phyloP scores from a whole-genome alignment of 2,888 invertebrate species.

The Spisula solida region DNA sequence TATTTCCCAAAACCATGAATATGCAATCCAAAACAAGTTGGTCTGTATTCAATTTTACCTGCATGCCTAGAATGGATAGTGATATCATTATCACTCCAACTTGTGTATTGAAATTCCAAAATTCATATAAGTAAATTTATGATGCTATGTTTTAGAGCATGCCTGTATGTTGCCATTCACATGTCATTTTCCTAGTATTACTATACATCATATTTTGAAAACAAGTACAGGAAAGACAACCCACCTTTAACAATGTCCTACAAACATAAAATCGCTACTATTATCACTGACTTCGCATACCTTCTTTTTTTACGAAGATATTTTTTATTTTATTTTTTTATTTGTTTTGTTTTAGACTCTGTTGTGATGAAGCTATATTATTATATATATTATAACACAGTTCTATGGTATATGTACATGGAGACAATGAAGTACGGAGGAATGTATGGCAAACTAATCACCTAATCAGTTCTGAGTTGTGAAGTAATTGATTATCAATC shows the following conservation, averaged over 20 bases:
- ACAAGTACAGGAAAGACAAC: neutral
- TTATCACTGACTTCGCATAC: slow-evolving; percentile 3
- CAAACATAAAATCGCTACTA: neutral
- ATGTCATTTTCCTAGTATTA: no score
- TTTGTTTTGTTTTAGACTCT: slow-evolving; percentile 19
- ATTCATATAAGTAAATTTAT: no score
- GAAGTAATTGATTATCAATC: neutral
- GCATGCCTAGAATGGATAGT: no score
- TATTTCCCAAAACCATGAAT: no score
- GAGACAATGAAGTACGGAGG: neutral
- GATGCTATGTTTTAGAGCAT: no score
- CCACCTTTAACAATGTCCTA: neutral
- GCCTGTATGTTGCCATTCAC: no score
- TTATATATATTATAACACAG: neutral
- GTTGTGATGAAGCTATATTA: neutral
- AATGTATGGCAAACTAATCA: neutral
- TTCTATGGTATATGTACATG: neutral
- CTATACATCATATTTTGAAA: no score
- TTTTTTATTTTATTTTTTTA: slow-evolving; percentile 22
- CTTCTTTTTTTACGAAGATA: slow-evolving; percentile 33
- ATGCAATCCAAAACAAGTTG: no score
- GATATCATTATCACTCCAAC: no score
- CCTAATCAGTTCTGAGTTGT: neutral
- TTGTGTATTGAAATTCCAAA: no score
- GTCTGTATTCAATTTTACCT: no score